A percentile compares a stretch with the other conserved stretches of the same genome.
phyloP scores from a whole-genome alignment of 2,888 invertebrate species.

The Dendrolimus pini region DNA sequence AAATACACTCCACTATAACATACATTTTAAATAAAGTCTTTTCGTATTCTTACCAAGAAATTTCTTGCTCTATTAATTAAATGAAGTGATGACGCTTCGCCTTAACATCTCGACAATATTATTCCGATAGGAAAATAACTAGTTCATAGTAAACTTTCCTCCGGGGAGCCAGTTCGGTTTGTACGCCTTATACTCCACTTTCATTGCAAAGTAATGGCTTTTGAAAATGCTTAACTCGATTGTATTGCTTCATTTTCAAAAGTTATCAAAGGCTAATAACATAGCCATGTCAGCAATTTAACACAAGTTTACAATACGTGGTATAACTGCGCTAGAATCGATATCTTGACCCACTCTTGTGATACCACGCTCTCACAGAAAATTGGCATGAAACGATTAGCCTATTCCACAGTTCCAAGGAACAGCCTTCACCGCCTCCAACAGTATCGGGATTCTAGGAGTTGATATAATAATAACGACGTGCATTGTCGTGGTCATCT shows the following conservation, averaged over 20 bases:
- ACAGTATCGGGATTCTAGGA: too few species aligned
- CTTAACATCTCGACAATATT: constrained; percentile 8
- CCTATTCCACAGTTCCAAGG: neutral
- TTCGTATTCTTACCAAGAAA: too few species aligned
- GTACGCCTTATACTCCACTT: neutral
- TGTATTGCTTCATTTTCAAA: neutral
- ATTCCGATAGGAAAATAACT: constrained; percentile 9
- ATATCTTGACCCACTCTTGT: too few species aligned
- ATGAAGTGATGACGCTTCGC: neutral
- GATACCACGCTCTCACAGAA: too few species aligned
- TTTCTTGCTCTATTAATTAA: too few species aligned
- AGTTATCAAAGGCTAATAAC: neutral
- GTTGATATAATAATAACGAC: too few species aligned
- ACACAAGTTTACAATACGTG: neutral
- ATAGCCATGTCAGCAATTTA: neutral
- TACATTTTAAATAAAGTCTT: too few species aligned
- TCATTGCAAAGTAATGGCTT: neutral
- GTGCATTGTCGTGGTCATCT: too few species aligned
- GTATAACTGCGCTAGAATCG: too few species aligned
- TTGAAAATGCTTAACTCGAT: neutral
- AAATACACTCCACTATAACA: too few species aligned
- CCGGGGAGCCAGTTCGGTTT: neutral
- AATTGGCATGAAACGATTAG: too few species aligned
- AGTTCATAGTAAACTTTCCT: constrained; percentile 1
- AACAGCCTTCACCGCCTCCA: too few species aligned